phyloP scores from a whole-genome alignment of 2,888 invertebrate genomes.

The Protonemura montana region DNA sequence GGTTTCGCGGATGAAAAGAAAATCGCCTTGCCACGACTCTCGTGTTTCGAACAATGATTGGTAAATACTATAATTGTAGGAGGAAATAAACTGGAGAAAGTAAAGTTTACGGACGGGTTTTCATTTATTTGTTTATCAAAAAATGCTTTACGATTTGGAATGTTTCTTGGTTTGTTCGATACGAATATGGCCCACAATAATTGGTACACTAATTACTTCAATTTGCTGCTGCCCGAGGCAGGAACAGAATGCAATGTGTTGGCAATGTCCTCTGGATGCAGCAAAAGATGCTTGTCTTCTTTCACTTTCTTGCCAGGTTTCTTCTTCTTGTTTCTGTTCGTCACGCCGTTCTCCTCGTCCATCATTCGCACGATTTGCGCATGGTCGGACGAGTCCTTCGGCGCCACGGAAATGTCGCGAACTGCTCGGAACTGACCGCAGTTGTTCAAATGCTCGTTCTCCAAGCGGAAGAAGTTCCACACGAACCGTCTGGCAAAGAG shows the following conservation, averaged over 20 bases:
- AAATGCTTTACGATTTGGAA: not conserved
- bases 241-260: not conserved
- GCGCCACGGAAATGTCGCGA: conserved; percentile 94
- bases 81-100: too few species aligned
- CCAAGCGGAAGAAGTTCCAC: conserved; percentile 99
- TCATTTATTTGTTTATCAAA: not conserved
- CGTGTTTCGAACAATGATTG: too few species aligned
- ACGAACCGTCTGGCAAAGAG: conserved; percentile 79
- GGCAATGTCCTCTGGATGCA: conserved; percentile 35
- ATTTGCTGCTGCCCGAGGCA: not conserved
- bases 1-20: too few species aligned
- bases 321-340: conserved; percentile 67
- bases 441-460: conserved; percentile 99
- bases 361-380: conserved; percentile 90
- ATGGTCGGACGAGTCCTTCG: conserved; percentile 92
- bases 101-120: not conserved
- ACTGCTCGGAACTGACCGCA: conserved; percentile 99
- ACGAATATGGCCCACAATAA: not conserved
- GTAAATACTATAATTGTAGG: too few species aligned
- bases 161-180: not conserved
- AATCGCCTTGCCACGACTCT: too few species aligned
- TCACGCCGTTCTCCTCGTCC: conserved; percentile 91
- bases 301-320: conserved; percentile 56
- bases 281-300: conserved; percentile 51
- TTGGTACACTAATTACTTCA: not conserved